Base-by-base conservation (phyloP, 2,797 vertebrate genomes). In the Spondyliosoma cantharus region DNA sequence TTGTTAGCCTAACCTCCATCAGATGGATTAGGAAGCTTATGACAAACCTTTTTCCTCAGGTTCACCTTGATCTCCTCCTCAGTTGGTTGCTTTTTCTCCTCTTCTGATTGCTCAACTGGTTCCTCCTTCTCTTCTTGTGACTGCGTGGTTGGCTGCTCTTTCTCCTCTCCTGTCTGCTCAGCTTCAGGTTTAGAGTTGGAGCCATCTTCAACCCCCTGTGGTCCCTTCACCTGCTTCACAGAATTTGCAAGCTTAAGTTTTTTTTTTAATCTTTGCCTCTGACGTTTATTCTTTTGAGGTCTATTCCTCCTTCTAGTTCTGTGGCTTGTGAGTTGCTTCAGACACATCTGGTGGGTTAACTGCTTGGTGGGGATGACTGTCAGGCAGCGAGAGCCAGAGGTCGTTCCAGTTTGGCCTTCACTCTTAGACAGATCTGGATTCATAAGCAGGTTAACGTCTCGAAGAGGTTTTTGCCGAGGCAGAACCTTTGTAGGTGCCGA, bases 51-150 rank as follows among this genome's bases (percentile, higher is more conserved):
- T 80, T 84, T 87, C 78, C 86, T 91, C 59, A 92, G 73, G 43
- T 90, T 92, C 0, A 71, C 61, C 77, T 89, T 92, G 22, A 93
- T 81, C 57, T 92, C 87, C 66, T 89, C 83, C 32, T 93, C 90
- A 0, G 87, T 90, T 2, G 17, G 82, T 11, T 0, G 42, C 24
- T 3, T 42, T 45, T 82, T 81, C 17, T 32, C 60, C 3, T 63
- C 32, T 5, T 66, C 20, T 3, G 43, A 3, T 12, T 42, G 6
- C 27, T 22, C 9, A 13, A 14, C 5, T 37, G 37, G 37, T 3
- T 37, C 2, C 37, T 37, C 37, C 37, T 68, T 69, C 2, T 32
- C 1, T 0, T 13, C 27, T 3, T 68, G 19, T 2, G 43, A 3
- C 19, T 42, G 6, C 27, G 22, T 8, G 19, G 16, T 3, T 37